phyloP scores from a whole-genome alignment of 2,888 invertebrate genomes.

The Trachelus troglodyta region DNA sequence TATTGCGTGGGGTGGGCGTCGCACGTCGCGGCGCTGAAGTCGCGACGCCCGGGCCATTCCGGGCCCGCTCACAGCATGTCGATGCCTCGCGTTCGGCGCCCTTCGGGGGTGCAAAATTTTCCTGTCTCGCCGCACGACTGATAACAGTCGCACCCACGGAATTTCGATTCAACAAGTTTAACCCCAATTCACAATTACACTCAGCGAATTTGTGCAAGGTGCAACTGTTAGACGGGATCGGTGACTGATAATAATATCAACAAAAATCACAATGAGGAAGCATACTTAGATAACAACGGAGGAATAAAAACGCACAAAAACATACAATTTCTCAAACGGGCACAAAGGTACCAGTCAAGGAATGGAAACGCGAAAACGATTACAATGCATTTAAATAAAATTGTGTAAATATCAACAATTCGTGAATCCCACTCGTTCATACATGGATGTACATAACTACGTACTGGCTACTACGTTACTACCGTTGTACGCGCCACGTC shows the following conservation, averaged over 20 bases:
- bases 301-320: not conserved
- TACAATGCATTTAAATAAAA: not conserved
- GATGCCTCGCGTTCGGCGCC: slow-evolving; percentile 57
- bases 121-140: slow-evolving; percentile 33
- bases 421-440: not conserved
- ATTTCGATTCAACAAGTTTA: slow-evolving; percentile 28
- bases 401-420: not conserved
- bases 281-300: not conserved
- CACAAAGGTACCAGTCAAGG: not conserved
- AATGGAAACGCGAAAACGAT: not conserved
- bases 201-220: slow-evolving; percentile 8
- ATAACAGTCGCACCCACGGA: slow-evolving; percentile 14
- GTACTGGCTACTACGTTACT: slow-evolving; percentile 5
- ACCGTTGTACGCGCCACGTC: not conserved
- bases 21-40: slow-evolving; percentile 53
- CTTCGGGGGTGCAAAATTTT: slow-evolving; percentile 54
- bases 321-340: not conserved
- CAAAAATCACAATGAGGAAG: not conserved
- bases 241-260: not conserved
- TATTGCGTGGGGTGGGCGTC: slow-evolving; percentile 26
- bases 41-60: slow-evolving; percentile 63
- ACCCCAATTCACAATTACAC: slow-evolving; percentile 17
- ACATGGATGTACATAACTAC: not conserved
- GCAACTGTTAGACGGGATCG: not conserved
- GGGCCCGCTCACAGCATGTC: slow-evolving; percentile 59